These are phyloP conservation scores for Eubasilissa splendida DNA, from an alignment of 2,888 invertebrate genomes.

Conservation along the genomic window DNA sequence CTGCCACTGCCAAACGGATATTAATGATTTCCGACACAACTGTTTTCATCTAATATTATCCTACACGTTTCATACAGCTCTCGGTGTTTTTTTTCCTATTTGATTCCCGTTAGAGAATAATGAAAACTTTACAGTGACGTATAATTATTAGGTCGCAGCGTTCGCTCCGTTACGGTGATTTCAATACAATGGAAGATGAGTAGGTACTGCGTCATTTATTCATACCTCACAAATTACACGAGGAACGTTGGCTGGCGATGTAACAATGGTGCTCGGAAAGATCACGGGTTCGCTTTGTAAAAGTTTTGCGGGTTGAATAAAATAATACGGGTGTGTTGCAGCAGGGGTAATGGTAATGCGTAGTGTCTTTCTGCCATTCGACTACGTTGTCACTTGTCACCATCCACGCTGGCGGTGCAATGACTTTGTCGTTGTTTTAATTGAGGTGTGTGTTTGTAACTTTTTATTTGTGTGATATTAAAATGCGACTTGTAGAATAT, in stretches of 20 bases:
- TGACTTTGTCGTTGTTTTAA: no score
- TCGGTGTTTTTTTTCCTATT: neutral
- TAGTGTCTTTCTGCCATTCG: no score
- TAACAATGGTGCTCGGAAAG: constrained; percentile 16
- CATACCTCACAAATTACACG: constrained; percentile 1
- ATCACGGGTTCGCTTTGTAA: constrained; percentile 4
- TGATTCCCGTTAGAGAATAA: constrained; percentile 7
- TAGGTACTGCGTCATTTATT: neutral
- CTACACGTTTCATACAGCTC: neutral
- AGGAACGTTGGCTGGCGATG: constrained; percentile 5
- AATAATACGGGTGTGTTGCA: no score
- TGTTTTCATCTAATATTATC: constrained; percentile 3
- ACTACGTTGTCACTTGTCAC: no score
- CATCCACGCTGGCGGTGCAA: no score
- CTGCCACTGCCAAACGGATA: neutral
- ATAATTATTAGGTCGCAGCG: neutral
- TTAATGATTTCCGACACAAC: constrained; percentile 4
- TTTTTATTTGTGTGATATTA: no score
- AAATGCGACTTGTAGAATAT: no score
- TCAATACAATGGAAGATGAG: constrained; percentile 36
- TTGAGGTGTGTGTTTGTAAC: no score
- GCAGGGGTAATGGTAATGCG: no score
- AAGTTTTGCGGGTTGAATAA: neutral
- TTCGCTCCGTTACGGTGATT: constrained; percentile 28
- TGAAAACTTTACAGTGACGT: constrained; percentile 8